Evolutionary conservation across 2,888 invertebrate genomes (phyloP).

Genomic region (Euproctis similis): DNA sequence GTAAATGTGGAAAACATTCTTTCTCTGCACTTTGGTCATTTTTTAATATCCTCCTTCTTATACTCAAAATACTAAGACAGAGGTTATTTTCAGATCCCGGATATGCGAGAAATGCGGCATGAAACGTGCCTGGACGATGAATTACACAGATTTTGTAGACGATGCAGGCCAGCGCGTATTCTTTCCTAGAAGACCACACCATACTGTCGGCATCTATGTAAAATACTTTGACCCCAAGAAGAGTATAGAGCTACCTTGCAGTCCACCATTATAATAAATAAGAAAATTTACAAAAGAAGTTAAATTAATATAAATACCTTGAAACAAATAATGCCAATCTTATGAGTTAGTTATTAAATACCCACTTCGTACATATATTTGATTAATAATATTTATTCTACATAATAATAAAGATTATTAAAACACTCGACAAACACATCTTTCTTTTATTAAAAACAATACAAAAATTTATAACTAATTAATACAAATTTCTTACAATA

Average conservation of each 20-base stretch:
- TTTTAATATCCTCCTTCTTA: too few relatives aligned
- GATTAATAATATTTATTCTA: too few relatives aligned
- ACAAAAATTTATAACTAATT: constrained; percentile 8
- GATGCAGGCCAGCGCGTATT: constrained; percentile 61
- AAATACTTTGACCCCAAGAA: constrained; percentile 33
- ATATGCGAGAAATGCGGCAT: constrained; percentile 68
- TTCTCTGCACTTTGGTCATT: too few relatives aligned
- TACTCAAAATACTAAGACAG: too few relatives aligned
- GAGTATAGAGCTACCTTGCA: constrained; percentile 26
- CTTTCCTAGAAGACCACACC: constrained; percentile 67
- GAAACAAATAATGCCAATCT: too few relatives aligned
- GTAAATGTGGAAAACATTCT: too few relatives aligned
- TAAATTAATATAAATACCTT: not conserved
- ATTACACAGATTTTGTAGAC: constrained; percentile 69
- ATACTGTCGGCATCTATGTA: constrained; percentile 52
- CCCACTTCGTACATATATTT: too few relatives aligned
- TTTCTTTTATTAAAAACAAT: constrained; percentile 23
- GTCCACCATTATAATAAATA: constrained; percentile 23
- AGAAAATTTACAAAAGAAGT: not conserved
- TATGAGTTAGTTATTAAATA: too few relatives aligned
- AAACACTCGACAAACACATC: constrained; percentile 16
- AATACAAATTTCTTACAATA: constrained; percentile 13
- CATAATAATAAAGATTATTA: constrained; percentile 7
- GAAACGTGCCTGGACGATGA: constrained; percentile 63
- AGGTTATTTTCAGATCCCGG: constrained; percentile 45